Conservation (phyloP, 2,113 vertebrate species). For the Pomatostomus ruficeps region DNA sequence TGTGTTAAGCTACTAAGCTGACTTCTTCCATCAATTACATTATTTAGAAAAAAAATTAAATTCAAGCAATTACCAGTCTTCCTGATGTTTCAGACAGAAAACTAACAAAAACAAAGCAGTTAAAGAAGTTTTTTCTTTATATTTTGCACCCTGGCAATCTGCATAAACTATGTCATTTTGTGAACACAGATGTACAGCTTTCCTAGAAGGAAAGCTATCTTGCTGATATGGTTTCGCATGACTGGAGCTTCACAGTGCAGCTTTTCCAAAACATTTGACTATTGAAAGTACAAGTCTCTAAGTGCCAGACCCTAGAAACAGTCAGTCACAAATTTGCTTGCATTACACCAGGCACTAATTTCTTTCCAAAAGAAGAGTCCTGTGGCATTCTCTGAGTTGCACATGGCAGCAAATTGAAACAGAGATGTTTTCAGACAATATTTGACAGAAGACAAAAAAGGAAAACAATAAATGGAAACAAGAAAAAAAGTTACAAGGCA, state of each 20-base stretch:
- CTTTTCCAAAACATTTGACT: background rate
- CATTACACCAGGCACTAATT: background rate
- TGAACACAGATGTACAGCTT: background rate
- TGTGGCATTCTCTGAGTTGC: background rate
- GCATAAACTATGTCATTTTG: background rate
- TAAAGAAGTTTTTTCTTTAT: background rate
- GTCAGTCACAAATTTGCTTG: background rate
- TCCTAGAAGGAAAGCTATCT: background rate
- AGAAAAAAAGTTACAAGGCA: background rate
- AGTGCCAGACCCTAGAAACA: background rate
- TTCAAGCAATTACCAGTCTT: background rate
- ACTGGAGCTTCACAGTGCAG: background rate
- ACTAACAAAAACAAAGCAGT: background rate
- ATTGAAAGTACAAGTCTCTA: background rate
- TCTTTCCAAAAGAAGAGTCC: background rate
- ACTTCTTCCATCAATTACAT: background rate
- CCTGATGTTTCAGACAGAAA: background rate
- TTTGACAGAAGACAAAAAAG: background rate
- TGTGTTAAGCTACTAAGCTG: rapidly evolving
- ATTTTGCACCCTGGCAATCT: background rate
- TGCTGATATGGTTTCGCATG: background rate
- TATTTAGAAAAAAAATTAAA: background rate
- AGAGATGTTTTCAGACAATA: background rate
- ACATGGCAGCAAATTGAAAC: background rate
- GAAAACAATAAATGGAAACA: background rate